Percentiles rank a stretch among this genome's conserved stretches.
Conservation (phyloP, 1,140 invertebrate genomes). For the Ctenoplectra terminalis region DNA sequence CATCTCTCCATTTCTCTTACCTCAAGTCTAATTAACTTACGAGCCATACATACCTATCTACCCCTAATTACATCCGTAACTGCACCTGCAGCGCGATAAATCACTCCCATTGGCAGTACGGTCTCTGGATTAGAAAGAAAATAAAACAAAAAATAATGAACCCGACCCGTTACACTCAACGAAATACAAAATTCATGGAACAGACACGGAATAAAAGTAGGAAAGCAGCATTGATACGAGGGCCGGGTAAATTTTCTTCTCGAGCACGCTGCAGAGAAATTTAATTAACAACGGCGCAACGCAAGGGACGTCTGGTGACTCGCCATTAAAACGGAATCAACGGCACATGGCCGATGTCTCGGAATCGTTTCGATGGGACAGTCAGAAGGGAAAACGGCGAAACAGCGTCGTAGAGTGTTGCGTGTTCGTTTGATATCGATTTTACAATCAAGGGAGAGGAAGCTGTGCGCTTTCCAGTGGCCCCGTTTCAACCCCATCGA, state of each 20-base stretch:
- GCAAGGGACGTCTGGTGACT: neutral
- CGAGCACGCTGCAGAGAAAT: neutral
- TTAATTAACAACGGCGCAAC: constrained; percentile 1
- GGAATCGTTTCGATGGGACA: neutral
- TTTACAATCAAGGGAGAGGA: constrained; percentile 62
- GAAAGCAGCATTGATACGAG: neutral
- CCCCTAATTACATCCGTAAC: neutral
- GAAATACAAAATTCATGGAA: neutral
- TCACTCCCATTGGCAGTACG: neutral
- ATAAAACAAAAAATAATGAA: neutral
- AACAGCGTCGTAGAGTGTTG: neutral
- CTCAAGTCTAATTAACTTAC: neutral
- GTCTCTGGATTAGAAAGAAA: neutral
- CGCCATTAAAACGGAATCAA: neutral
- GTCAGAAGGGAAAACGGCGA: neutral
- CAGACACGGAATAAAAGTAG: neutral
- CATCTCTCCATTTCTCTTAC: neutral
- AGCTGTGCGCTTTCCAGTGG: constrained; percentile 33
- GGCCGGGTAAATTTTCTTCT: neutral
- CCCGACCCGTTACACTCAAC: neutral
- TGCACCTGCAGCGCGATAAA: neutral
- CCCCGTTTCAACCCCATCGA: constrained; percentile 2
- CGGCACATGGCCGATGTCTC: neutral
- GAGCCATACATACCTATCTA: neutral
- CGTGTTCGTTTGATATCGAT: constrained; percentile 60